Evolutionary conservation across 2,888 invertebrate genomes (phyloP), one percentile per base, ranked within the genome.

Genomic region (Trissolcus japonicus): DNA sequence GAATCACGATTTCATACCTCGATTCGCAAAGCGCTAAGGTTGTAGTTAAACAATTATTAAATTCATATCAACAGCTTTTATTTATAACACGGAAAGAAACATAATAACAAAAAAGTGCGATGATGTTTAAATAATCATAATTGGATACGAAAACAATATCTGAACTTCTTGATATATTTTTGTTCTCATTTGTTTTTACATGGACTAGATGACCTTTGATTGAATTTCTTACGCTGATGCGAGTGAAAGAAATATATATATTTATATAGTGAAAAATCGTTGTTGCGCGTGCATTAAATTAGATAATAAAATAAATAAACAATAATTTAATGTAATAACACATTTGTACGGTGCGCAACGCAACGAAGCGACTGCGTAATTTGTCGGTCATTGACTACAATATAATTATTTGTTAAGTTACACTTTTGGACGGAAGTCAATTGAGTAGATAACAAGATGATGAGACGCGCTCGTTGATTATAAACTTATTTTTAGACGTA

Each of bases 381-480:
- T 66, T 40, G 41, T 66, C 55, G 54, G 59, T 48, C 59, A 48
- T 55, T 60, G 60, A 60, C 41, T 55, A 60, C n/a, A 66, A 21
- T 51, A 55, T 54, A 29, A 46, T 57, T 17, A 9, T 51, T 50
- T 60, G 19, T 46, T 60, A 55, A 60, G 21, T 61, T 41, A 46
- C 16, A 73, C 29, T 57, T 75, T 69, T 65, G 72, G 65, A 75
- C 68, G 69, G 69, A 82, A 79, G 78, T 81, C 76, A 67, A 73
- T 63, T 74, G 65, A 79, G 68, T 60, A 79, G 73, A 76, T 79
- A 62, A 69, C 59, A 35, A 35, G 54, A 7, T 53, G 41, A 69
- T 56, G 68, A 72, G 73, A 71, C 60, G 76, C 73, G 43, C 55
- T 67, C 69, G 66, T 73, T 54, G 53, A 6, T 57, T 56, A 57